phyloP scores from a whole-genome alignment of 2,888 invertebrate species.

The Tetramorium bicarinatum region DNA sequence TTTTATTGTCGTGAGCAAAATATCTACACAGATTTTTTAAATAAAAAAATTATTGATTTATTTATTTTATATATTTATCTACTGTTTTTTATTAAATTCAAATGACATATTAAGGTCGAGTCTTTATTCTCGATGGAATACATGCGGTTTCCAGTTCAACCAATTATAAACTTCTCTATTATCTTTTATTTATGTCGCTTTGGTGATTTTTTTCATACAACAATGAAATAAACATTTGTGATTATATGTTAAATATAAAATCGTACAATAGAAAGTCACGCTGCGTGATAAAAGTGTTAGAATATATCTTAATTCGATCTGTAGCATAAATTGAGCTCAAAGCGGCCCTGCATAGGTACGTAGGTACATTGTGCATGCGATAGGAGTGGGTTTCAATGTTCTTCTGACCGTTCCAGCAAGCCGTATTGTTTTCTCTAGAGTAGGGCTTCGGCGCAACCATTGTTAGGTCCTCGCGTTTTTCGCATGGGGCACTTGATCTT shows the following conservation, averaged over 20 bases:
- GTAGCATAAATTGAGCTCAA: not conserved
- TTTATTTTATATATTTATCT: conserved; percentile 6
- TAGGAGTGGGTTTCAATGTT: conserved; percentile 38
- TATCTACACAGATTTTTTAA: not conserved
- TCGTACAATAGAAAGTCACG: not conserved
- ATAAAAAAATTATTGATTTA: not conserved
- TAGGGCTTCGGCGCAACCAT: conserved; percentile 49
- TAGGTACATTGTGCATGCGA: conserved; percentile 10
- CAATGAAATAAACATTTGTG: not conserved
- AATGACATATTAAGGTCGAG: not conserved
- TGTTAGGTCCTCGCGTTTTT: conserved; percentile 44
- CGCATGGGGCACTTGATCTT: conserved; percentile 44
- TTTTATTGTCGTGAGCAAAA: not conserved
- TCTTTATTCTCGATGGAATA: not conserved
- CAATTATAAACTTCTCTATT: not conserved
- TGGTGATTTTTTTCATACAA: not conserved
- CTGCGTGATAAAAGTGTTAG: not conserved
- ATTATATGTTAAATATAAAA: not conserved
- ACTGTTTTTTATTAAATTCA: conserved; percentile 6
- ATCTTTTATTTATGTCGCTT: not conserved
- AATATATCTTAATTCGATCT: conserved; percentile 8
- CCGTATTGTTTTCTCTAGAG: conserved; percentile 49
- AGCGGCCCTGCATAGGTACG: conserved; percentile 37
- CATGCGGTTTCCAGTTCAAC: not conserved
- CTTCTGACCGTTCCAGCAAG: conserved; percentile 36